Evolutionary conservation across 1,140 invertebrate species (phyloP).

Genomic region (Anastatus disparis): DNA sequence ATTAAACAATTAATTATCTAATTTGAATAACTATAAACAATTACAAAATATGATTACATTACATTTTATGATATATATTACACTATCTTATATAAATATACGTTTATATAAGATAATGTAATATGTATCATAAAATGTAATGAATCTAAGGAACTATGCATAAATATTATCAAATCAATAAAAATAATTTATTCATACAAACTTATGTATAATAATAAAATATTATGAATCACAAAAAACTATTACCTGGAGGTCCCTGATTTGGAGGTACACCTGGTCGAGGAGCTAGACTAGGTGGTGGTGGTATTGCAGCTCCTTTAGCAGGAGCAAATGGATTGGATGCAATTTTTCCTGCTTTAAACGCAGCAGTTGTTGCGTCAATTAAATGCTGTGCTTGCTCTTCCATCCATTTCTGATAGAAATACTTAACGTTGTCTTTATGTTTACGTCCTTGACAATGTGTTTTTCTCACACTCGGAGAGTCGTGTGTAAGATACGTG

Average conservation of each 20-base stretch:
- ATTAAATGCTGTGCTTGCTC: constrained; percentile 98
- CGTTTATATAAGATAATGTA: too few relatives aligned
- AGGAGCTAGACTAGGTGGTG: constrained; percentile 70
- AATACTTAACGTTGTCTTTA: constrained; percentile 99
- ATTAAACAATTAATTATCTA: too few relatives aligned
- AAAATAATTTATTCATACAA: too few relatives aligned
- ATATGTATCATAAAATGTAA: too few relatives aligned
- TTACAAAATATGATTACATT: too few relatives aligned
- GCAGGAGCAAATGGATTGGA: constrained; percentile 85
- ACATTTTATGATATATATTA: too few relatives aligned
- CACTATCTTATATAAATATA: too few relatives aligned
- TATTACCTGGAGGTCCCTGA: constrained; percentile 69
- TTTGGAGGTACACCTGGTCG: constrained; percentile 71
- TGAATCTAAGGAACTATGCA: too few relatives aligned
- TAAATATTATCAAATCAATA: neutral
- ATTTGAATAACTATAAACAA: too few relatives aligned
- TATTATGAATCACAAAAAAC: neutral
- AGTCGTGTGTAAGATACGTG: constrained; percentile 99
- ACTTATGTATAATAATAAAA: neutral
- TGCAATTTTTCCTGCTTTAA: constrained; percentile 95
- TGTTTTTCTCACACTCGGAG: constrained; percentile 98
- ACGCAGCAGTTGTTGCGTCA: constrained; percentile 95
- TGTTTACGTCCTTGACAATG: constrained; percentile 99
- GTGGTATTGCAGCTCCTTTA: constrained; percentile 79
- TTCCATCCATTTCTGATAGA: constrained; percentile 99